Percentiles rank a stretch among this genome's conserved stretches.
Conservation (phyloP, 2,888 invertebrate species). For the Sepioteuthis lessoniana region DNA sequence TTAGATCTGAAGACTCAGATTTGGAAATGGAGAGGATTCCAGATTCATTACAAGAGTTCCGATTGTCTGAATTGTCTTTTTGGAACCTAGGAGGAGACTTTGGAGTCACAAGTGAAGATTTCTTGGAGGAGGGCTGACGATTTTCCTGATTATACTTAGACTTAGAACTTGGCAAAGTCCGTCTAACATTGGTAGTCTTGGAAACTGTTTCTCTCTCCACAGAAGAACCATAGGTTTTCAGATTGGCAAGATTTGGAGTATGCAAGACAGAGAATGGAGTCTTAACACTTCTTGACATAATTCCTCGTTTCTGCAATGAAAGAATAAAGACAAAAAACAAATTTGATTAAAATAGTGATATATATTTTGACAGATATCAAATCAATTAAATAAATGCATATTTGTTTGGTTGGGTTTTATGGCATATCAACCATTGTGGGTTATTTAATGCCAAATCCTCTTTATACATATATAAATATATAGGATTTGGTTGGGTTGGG, state of each 20-base stretch:
- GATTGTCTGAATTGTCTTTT: background rate
- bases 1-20: background rate
- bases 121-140: background rate
- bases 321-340: background rate
- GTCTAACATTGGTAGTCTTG: background rate
- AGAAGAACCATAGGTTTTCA: slow-evolving; percentile 64
- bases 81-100: background rate
- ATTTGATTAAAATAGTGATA: too few species aligned
- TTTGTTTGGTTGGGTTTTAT: too few species aligned
- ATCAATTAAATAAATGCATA: too few species aligned
- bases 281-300: slow-evolving; percentile 49
- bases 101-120: background rate
- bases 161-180: background rate
- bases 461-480: too few species aligned
- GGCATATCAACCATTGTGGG: too few species aligned
- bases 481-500: too few species aligned
- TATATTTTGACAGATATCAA: too few species aligned
- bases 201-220: background rate
- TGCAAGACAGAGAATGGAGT: slow-evolving; percentile 65
- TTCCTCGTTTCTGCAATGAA: slow-evolving; percentile 8
- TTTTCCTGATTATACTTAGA: background rate
- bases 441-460: too few species aligned
- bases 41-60: background rate
- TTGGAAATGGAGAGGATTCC: background rate
- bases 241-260: slow-evolving; percentile 64